phyloP scores from a whole-genome alignment of 2,113 vertebrate genomes.

The Pavo muticus region DNA sequence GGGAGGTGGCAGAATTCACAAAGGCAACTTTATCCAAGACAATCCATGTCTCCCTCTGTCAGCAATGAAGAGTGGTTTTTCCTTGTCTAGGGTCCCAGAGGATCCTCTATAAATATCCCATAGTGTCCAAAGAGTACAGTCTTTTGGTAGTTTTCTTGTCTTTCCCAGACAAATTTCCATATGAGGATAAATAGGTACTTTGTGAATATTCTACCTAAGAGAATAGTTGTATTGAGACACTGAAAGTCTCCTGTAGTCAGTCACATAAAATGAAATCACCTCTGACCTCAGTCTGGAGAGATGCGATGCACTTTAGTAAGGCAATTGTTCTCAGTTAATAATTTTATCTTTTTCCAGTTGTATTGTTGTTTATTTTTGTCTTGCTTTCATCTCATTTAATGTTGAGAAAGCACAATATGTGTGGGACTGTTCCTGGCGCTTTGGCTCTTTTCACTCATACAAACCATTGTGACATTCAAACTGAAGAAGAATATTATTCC shows the following conservation, averaged over 20 bases:
- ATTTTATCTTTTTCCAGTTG: not conserved
- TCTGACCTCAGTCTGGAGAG: not conserved
- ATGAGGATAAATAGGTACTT: not conserved
- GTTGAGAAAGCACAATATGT: not conserved
- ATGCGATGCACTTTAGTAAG: not conserved
- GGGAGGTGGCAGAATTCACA: not conserved
- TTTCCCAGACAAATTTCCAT: not conserved
- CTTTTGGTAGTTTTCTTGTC: not conserved
- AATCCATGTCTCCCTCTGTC: not conserved
- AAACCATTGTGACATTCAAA: not conserved
- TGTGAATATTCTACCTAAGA: not conserved
- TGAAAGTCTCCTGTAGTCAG: not conserved
- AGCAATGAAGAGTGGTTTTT: not conserved
- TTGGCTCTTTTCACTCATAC: not conserved
- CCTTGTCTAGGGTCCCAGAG: not conserved
- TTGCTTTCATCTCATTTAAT: not conserved
- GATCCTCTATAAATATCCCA: not conserved
- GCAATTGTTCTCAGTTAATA: not conserved
- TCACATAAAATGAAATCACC: not conserved
- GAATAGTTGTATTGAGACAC: not conserved
- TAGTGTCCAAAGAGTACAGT: not conserved
- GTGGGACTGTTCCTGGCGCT: not conserved
- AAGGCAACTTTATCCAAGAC: not conserved
- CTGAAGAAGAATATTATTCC: not conserved
- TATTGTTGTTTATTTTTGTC: not conserved